These are phyloP conservation scores for Scalopus aquaticus DNA, from an alignment of 2,113 vertebrate genomes.

Conservation along the genomic window DNA sequence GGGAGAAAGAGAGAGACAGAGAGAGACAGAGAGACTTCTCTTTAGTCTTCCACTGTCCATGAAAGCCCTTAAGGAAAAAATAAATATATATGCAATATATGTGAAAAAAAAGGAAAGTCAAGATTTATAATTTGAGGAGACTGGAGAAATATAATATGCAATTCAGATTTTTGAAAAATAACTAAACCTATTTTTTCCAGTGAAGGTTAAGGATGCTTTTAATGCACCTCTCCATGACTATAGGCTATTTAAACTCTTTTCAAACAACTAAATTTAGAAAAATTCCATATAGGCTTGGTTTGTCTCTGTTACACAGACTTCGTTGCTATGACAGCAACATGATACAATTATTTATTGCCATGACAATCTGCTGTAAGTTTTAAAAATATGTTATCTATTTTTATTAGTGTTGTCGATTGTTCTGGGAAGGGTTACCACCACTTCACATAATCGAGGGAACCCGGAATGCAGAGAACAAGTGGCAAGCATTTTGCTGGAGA, in stretches of 20 bases:
- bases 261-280: conserved; percentile 86
- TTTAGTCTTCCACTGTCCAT: neutral
- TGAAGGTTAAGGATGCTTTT: conserved; percentile 58
- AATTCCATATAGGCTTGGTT: conserved; percentile 82
- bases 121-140: conserved; percentile 15
- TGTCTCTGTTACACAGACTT: conserved; percentile 83
- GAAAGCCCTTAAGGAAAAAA: neutral
- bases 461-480: conserved; percentile 39
- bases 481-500: conserved; percentile 25
- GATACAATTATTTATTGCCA: conserved; percentile 90
- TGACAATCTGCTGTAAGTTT: conserved; percentile 87
- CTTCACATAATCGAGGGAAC: conserved; percentile 61
- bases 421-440: conserved; percentile 76
- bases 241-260: conserved; percentile 85
- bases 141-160: neutral
- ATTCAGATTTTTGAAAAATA: neutral
- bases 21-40: too few relatives aligned
- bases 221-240: conserved; percentile 75
- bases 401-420: conserved; percentile 86
- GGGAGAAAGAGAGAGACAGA: neutral
- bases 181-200: conserved; percentile 59
- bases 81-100: neutral
- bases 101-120: neutral
- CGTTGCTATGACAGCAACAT: conserved; percentile 87
- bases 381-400: conserved; percentile 88